A percentile compares a stretch with the other conserved stretches of the same genome.
Conservation (phyloP, 2,888 invertebrate species). For the Drosophila vallismaia region DNA sequence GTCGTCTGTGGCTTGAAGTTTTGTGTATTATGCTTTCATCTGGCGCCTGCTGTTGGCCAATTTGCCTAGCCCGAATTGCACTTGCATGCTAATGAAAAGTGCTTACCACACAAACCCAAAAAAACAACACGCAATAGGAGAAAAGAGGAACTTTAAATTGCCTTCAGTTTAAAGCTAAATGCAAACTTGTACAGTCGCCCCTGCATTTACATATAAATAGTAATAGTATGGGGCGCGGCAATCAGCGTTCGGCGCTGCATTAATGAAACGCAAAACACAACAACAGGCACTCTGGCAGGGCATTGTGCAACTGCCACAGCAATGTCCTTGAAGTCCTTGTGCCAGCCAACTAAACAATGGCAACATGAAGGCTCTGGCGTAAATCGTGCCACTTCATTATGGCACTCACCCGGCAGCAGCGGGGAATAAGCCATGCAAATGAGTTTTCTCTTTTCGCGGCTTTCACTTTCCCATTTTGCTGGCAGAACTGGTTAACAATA, state of each 20-base stretch:
- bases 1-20: constrained; percentile 21
- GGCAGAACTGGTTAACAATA: constrained; percentile 18
- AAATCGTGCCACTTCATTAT: constrained; percentile 53
- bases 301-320: constrained; percentile 10
- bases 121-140: too few species aligned
- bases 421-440: constrained; percentile 40
- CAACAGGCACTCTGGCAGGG: constrained; percentile 6
- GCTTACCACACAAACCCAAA: constrained; percentile 12
- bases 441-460: constrained; percentile 40
- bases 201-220: constrained; percentile 37
- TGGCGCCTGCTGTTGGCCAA: constrained; percentile 36
- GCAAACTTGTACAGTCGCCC: constrained; percentile 24
- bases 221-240: constrained; percentile 22
- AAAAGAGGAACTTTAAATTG: constrained; percentile 36
- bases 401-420: constrained; percentile 22
- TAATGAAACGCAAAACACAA: constrained; percentile 41
- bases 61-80: constrained; percentile 48
- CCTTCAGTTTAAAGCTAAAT: constrained; percentile 27
- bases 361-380: constrained; percentile 39
- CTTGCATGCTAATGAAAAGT: constrained; percentile 53
- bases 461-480: constrained; percentile 27
- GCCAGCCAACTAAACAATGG: constrained; percentile 44
- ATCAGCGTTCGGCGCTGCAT: constrained; percentile 44
- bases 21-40: constrained; percentile 31
- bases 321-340: constrained; percentile 38